Base-by-base conservation (phyloP, 2,888 invertebrate species). In the Apotomis betuletana region DNA sequence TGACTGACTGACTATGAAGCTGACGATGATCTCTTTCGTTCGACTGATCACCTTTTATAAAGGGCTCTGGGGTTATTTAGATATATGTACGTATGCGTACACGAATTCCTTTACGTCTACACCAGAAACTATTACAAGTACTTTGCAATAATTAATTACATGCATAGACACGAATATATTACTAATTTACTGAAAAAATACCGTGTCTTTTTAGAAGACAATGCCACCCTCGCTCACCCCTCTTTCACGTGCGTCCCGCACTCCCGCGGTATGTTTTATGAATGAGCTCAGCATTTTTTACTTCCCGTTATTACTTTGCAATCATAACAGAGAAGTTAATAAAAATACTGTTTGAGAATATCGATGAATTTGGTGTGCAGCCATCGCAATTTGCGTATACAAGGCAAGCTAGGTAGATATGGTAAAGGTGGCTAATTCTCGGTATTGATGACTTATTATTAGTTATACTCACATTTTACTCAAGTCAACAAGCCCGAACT, bases 181-280 rank as follows among this genome's bases (percentile, higher is more conserved):
- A 57, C 54, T 44, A 67, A 67, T 62, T 62, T 52, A 57, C 41
- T 52, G 44, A 44, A 67, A 67, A 58, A 41, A 44, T 41, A 51
- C n/a, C 41, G n/a, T 57, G 44, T 52, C 44, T 59, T 62, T 70
- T 67, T 58, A 49, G 44, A 55, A 46, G 46, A 72, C 80, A 82
- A 83, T 81, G 77, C 75, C 77, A 79, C 83, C 84, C 83, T 83
- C 78, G 75, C 82, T 83, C 83, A 70, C 69, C 70, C 77, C 75
- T 49, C 70, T 73, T 77, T 81, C 86, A 86, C 87, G 87, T 86
- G 87, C 87, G 81, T 76, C 83, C 83, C 81, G 80, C 79, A 83
- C 81, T 76, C 83, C 83, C 81, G 80, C 79, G 83, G 81, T 84
- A 89, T 89, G 87, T 87, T 89, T 90, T 89, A 89, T 90, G 87